Conservation (phyloP, 1,140 invertebrate genomes). For the Centruroides sculpturatus region DNA sequence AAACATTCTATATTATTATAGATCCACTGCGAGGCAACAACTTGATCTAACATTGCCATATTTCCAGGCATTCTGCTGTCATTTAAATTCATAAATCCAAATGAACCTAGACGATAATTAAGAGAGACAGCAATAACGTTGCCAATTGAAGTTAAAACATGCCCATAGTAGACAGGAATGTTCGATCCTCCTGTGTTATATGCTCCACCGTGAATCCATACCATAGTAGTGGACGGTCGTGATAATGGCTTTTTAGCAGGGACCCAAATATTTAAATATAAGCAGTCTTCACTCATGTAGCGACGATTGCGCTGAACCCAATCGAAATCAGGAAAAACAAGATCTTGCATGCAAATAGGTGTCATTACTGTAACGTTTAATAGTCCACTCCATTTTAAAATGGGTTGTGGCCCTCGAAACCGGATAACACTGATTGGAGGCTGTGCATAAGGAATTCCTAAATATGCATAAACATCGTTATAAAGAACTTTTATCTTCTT, state of each 20-base stretch:
- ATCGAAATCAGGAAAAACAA: not conserved
- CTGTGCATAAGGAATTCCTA: conserved; percentile 18
- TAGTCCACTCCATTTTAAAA: conserved; percentile 2
- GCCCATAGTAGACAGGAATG: conserved; percentile 37
- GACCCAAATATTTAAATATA: conserved; percentile 30
- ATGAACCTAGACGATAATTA: conserved; percentile 26
- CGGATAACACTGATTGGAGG: conserved; percentile 9
- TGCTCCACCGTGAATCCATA: conserved; percentile 23
- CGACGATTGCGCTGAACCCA: not conserved
- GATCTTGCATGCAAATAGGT: conserved; percentile 17
- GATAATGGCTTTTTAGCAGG: conserved; percentile 5
- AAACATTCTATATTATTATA: conserved; percentile 26
- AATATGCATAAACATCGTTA: conserved; percentile 8
- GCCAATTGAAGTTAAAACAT: conserved; percentile 22
- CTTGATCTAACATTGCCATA: conserved; percentile 30
- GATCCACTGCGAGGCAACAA: conserved; percentile 29
- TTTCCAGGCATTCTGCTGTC: conserved; percentile 17
- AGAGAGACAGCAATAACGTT: conserved; percentile 27
- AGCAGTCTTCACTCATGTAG: conserved; percentile 25
- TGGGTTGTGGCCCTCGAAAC: conserved; percentile 8
- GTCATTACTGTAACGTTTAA: not conserved
- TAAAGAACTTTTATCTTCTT: conserved; percentile 6
- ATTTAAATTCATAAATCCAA: conserved; percentile 23
- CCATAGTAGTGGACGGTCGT: conserved; percentile 15
- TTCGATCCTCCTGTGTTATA: conserved; percentile 4